Percentiles rank a stretch among this genome's conserved stretches.
Conservation (phyloP, 2,797 vertebrate genomes). For the Schizothorax lantsangensis region DNA sequence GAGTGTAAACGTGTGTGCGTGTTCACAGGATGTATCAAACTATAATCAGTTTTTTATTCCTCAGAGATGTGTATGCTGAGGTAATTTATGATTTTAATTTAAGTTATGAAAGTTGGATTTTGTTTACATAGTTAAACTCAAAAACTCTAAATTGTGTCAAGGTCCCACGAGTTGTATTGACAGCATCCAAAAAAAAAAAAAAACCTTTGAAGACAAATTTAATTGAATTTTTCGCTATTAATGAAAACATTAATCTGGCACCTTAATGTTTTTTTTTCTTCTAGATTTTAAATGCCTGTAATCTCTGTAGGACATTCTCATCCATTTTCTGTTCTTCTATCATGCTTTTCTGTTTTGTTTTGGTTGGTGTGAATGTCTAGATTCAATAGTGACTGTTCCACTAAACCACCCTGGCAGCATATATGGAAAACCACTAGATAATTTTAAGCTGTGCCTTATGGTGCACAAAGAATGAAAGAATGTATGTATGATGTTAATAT, state of each 20-base stretch:
- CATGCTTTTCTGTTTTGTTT: background rate
- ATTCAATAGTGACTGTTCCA: conserved; percentile 5
- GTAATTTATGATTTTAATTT: background rate
- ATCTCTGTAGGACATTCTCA: background rate
- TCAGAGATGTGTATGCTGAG: background rate
- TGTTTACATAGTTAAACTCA: conserved; percentile 4
- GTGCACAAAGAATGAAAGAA: background rate
- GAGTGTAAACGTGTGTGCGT: conserved; percentile 52
- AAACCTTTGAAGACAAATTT: background rate
- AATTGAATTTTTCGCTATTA: background rate
- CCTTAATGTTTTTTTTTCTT: background rate
- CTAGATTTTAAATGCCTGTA: background rate
- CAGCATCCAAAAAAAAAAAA: background rate
- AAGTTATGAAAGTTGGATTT: background rate
- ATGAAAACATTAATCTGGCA: background rate
- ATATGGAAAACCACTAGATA: background rate
- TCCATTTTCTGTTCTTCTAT: background rate
- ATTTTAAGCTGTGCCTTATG: background rate
- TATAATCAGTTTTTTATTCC: background rate
- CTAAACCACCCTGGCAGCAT: background rate
- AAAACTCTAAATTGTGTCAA: background rate
- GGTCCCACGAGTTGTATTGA: background rate
- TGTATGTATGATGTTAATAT: background rate
- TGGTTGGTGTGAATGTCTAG: conserved; percentile 4
- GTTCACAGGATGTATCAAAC: background rate